phyloP scores from a whole-genome alignment of 2,888 invertebrate genomes.

The Lepidonotus clava region DNA sequence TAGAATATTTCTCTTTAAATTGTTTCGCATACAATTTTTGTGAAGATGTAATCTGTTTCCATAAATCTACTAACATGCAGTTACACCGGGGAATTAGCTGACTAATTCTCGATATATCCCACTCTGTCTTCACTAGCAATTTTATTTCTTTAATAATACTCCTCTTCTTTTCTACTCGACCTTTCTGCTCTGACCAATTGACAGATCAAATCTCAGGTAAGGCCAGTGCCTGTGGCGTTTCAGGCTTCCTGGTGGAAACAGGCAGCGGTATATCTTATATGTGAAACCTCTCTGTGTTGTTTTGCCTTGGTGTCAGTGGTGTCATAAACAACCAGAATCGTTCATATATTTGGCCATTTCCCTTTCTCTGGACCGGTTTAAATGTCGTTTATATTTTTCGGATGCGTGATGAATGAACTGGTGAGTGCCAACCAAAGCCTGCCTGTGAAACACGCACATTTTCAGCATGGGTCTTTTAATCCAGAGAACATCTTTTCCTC shows the following conservation, averaged over 20 bases:
- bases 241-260: not conserved
- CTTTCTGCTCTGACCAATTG: constrained; percentile 26
- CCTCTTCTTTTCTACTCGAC: not conserved
- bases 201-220: constrained; percentile 57
- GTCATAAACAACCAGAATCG: not conserved
- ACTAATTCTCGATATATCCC: no score
- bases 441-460: not conserved
- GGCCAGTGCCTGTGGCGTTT: no score
- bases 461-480: not conserved
- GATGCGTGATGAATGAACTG: no score
- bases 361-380: no score
- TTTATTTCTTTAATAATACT: not conserved
- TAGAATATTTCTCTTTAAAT: no score
- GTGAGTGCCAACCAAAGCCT: not conserved
- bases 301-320: constrained; percentile 24
- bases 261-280: not conserved
- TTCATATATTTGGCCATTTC: no score
- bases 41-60: no score
- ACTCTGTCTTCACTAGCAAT: not conserved
- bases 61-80: no score
- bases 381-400: no score
- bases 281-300: not conserved
- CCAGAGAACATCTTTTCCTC: not conserved
- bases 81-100: no score
- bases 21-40: no score